A percentile compares a stretch with the other conserved stretches of the same genome.
Conservation (phyloP, 2,113 vertebrate species). For the Brienomyrus longianalis region DNA sequence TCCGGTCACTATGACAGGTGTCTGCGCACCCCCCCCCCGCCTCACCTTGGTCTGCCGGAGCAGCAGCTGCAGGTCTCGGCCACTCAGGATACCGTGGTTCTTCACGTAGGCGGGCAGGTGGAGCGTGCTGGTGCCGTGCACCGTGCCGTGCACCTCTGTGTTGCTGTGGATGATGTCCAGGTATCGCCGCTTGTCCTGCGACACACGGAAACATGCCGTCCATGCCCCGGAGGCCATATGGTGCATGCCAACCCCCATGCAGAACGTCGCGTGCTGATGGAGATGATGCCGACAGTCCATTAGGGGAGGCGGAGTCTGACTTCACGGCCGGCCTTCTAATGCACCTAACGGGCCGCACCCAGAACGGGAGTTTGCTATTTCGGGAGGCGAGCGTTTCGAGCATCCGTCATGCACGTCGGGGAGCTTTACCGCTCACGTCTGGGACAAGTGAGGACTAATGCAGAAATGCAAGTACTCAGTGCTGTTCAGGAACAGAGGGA, state of each 20-base stretch:
- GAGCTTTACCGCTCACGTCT: neutral
- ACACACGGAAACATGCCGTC: neutral
- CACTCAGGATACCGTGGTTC: slow-evolving; percentile 96
- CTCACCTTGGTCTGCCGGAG: slow-evolving; percentile 84
- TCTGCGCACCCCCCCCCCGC: neutral
- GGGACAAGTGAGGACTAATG: neutral
- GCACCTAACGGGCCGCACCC: neutral
- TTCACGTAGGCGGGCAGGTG: slow-evolving; percentile 89
- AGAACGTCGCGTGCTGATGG: neutral
- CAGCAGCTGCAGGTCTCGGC: slow-evolving; percentile 90
- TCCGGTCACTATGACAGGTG: neutral
- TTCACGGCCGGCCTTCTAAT: neutral
- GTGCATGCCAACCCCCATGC: neutral
- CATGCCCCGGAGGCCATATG: neutral
- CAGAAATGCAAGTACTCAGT: neutral
- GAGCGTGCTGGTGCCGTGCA: slow-evolving; percentile 83
- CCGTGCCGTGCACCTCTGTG: slow-evolving; percentile 92
- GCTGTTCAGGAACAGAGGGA: neutral
- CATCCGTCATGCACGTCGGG: neutral
- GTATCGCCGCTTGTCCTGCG: slow-evolving; percentile 86
- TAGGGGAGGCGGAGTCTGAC: neutral
- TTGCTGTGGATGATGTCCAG: slow-evolving; percentile 91
- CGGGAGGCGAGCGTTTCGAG: neutral
- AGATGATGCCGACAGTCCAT: neutral
- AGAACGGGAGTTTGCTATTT: neutral